Evolutionary conservation across 2,113 vertebrate genomes (phyloP).

Genomic region (Hipposideros armiger): DNA sequence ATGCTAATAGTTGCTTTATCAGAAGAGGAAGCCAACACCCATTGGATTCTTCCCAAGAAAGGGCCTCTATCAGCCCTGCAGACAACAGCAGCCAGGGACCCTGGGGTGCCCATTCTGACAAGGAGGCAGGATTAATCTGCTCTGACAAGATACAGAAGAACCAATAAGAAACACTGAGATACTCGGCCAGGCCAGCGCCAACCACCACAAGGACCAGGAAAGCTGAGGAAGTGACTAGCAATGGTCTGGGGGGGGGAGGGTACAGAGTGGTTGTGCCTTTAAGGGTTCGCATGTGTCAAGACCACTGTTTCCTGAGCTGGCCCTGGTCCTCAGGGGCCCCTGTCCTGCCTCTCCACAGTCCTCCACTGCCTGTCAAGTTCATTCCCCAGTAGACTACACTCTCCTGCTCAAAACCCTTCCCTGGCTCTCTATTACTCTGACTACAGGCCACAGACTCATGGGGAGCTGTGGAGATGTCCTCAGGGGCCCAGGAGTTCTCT

Average conservation of each 20-base stretch:
- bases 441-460: neutral
- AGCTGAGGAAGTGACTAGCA: neutral
- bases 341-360: too few species aligned
- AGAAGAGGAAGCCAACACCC: neutral
- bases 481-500: neutral
- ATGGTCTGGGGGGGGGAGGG: too few species aligned
- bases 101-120: neutral
- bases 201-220: neutral
- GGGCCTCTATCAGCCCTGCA: constrained; percentile 66
- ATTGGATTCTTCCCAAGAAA: constrained; percentile 65
- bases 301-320: neutral
- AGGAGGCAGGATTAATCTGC: neutral
- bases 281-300: neutral
- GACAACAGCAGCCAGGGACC: constrained; percentile 65
- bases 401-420: neutral
- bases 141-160: neutral
- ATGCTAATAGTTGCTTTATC: neutral
- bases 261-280: neutral
- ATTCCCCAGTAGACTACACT: neutral
- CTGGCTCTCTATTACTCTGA: neutral
- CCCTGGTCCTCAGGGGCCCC: neutral
- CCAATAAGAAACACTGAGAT: neutral
- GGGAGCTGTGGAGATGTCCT: neutral
- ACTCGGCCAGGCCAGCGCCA: neutral
- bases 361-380: neutral